Base-by-base conservation (phyloP, 2,113 vertebrate genomes). In the Sarotherodon lohbergeri region DNA sequence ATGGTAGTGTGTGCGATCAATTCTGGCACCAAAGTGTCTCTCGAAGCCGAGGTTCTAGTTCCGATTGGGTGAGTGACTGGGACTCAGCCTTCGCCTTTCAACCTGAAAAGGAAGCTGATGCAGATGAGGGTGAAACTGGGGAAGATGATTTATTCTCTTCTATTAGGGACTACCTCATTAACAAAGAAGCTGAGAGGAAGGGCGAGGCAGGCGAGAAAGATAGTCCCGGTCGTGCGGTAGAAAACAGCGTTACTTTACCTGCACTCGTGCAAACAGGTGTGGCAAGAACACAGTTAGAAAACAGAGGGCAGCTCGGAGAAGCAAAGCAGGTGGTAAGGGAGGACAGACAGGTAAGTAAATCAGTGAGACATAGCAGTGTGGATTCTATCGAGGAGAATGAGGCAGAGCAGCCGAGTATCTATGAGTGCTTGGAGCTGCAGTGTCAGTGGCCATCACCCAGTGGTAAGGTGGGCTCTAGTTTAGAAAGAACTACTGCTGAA, bases 81-180 rank as follows among this genome's bases (percentile, higher is more conserved):
- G 97, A 97, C 73, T 95, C 93, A 4, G 92, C 95, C 54, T 95
- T 95, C 9, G n/a, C 43, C 57, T 83, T 91, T 85, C 88, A 92
- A 7, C 80, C 91, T 52, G 91, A 96, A 61, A 93, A 94, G 71
- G 94, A 93, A 87, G 56, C n/a, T 4, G 91, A 93, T 54, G 81
- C 1, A 34, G 95, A 93, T 24, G 94, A 95, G 36, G 84, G 89
- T 17, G 94, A 93, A 59, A 95, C 94, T 91, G 96, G 97, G 93
- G 97, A 98, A 85, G 98, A 99, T 84, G 98, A 99, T 94, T 96
- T 99, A 90, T 97, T 99, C 95, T 97, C 97, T 71, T 98, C 97
- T 82, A 96, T 99, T 92, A 97, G 97, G 95, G 97, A 98, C 94
- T 98, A 98, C 96, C 96, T 98, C 96, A 97, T 96, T 86, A 96